A percentile compares a stretch with the other conserved stretches of the same genome.
These are phyloP conservation scores for Himalopsyche anomala DNA, from an alignment of 2,888 invertebrate species.

Conservation along the genomic window DNA sequence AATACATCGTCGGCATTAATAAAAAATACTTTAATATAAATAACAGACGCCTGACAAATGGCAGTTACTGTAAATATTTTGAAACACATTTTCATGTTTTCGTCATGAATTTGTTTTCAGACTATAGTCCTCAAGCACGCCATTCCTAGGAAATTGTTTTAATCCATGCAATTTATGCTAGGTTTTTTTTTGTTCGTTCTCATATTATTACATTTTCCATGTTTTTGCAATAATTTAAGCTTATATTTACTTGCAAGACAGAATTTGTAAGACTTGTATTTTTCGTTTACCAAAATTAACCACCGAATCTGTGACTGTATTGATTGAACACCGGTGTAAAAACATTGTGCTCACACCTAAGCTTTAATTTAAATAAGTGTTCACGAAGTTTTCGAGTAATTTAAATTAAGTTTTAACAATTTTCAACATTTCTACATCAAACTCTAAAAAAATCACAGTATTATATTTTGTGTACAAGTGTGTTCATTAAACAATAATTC, in stretches of 20 bases:
- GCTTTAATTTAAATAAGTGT: no score
- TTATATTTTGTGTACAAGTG: no score
- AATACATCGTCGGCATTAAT: constrained; percentile 14
- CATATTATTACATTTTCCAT: neutral
- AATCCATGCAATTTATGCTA: constrained; percentile 13
- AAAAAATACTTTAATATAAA: constrained; percentile 19
- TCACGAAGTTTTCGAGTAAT: no score
- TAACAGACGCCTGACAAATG: constrained; percentile 6
- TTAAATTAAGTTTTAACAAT: no score
- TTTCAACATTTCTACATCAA: no score
- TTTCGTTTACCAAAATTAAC: no score
- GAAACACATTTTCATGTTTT: constrained; percentile 22
- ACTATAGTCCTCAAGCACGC: constrained; percentile 13
- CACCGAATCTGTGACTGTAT: no score
- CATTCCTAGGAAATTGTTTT: constrained; percentile 30
- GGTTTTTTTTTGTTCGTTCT: neutral
- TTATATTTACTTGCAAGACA: neutral
- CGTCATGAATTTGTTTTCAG: constrained; percentile 17
- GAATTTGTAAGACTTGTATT: no score
- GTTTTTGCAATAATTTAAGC: neutral
- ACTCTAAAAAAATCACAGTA: no score
- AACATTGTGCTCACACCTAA: no score
- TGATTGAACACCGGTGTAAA: no score
- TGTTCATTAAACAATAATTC: no score
- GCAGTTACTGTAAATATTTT: constrained; percentile 24